phyloP scores from a whole-genome alignment of 2,797 vertebrate species.

The Picus viridis region DNA sequence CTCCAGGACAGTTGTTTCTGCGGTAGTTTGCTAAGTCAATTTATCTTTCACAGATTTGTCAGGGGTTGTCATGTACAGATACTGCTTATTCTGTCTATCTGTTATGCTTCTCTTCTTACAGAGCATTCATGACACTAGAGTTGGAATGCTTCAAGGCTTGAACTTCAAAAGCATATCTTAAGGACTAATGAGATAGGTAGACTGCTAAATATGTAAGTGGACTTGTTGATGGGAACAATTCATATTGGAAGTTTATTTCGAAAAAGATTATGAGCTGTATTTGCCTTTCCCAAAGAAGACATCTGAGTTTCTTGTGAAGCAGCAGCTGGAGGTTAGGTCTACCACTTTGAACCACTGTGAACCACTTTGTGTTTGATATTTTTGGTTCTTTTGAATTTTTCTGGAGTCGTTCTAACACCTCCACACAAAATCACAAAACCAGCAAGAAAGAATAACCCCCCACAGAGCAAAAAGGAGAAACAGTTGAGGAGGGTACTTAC shows the following conservation, averaged over 20 bases:
- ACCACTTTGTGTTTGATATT: background rate
- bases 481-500: background rate
- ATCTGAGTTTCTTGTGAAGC: background rate
- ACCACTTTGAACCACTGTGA: background rate
- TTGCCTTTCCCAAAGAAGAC: background rate
- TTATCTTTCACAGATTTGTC: constrained; percentile 5
- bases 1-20: constrained; percentile 65
- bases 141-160: constrained; percentile 39
- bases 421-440: background rate
- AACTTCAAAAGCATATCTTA: background rate
- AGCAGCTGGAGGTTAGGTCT: background rate
- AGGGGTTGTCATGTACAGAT: background rate
- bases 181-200: background rate
- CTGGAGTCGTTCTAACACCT: background rate
- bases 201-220: background rate
- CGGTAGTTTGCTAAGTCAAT: background rate
- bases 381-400: background rate
- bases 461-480: background rate
- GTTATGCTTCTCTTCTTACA: constrained; percentile 7
- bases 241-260: background rate
- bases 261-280: background rate
- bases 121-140: constrained; percentile 20
- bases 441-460: background rate
- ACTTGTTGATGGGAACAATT: background rate
- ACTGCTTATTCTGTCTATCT: background rate